Evolutionary conservation across 2,797 vertebrate genomes (phyloP).

Genomic region (Onychomys torridus): DNA sequence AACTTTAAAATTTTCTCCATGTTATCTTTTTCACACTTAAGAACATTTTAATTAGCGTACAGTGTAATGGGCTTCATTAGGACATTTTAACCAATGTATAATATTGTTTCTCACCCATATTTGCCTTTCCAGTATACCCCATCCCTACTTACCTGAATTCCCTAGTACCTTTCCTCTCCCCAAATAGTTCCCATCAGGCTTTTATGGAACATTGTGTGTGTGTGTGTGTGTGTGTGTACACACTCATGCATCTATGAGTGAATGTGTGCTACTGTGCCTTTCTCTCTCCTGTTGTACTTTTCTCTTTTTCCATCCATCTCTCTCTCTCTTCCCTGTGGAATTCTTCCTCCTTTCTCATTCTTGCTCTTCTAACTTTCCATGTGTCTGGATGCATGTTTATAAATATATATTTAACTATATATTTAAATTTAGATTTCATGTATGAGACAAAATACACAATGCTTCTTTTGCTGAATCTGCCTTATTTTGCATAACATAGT

Average conservation of each 20-base stretch:
- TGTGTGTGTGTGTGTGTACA: not conserved
- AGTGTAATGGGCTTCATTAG: not conserved
- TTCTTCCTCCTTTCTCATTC: not conserved
- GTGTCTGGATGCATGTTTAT: not conserved
- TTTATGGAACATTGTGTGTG: not conserved
- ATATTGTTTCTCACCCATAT: not conserved
- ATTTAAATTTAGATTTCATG: not conserved
- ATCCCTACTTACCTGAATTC: not conserved
- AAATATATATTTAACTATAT: not conserved
- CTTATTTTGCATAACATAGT: not conserved
- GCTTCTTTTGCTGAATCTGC: not conserved
- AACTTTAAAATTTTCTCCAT: not conserved
- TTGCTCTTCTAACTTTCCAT: not conserved
- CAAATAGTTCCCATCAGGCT: not conserved
- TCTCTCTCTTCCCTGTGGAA: not conserved
- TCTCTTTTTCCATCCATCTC: not conserved
- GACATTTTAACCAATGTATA: not conserved
- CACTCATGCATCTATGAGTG: no score
- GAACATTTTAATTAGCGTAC: not conserved
- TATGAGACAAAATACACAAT: not conserved
- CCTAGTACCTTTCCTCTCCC: not conserved
- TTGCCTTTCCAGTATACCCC: not conserved
- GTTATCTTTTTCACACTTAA: not conserved
- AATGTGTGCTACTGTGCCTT: not conserved
- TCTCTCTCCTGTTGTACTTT: not conserved